Percentiles rank a stretch among this genome's conserved stretches.
Evolutionary conservation across 2,888 invertebrate genomes (phyloP).

Genomic region (Flexamia atlantica): DNA sequence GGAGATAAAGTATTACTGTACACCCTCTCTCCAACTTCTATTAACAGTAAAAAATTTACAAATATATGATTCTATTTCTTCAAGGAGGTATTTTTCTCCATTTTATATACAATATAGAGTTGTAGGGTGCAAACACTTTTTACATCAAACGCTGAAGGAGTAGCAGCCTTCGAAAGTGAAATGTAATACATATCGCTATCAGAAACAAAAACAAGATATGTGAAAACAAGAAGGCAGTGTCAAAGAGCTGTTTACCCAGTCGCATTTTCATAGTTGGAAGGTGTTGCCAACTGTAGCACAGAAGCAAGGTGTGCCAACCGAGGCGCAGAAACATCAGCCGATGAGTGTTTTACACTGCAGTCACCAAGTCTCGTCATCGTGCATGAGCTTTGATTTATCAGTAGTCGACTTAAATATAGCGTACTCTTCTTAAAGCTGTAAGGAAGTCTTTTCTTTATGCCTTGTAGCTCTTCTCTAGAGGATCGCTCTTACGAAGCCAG

Average conservation of each 20-base stretch:
- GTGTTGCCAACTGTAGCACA: too few relatives aligned
- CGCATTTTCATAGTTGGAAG: too few relatives aligned
- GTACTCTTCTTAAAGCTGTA: not conserved
- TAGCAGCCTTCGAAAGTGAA: constrained; percentile 8
- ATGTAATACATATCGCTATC: not conserved
- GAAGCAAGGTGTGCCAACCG: constrained; percentile 15
- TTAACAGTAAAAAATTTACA: too few relatives aligned
- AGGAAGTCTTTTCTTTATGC: not conserved
- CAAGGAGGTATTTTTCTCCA: too few relatives aligned
- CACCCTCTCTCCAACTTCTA: too few relatives aligned
- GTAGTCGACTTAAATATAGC: constrained; percentile 11
- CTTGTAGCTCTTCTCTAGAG: too few relatives aligned
- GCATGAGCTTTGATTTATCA: not conserved
- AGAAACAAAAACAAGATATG: constrained; percentile 34
- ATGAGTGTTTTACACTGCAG: constrained; percentile 25
- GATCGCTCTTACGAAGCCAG: too few relatives aligned
- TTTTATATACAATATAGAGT: too few relatives aligned
- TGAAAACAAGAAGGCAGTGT: constrained; percentile 32
- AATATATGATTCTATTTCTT: too few relatives aligned
- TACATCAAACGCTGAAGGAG: constrained; percentile 1
- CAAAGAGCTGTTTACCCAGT: constrained; percentile 15
- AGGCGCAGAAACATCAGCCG: not conserved
- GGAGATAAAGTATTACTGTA: too few relatives aligned
- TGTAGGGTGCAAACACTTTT: not conserved
- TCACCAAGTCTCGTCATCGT: constrained; percentile 1